Base-by-base conservation (phyloP, 2,113 vertebrate species). In the Balaeniceps rex region DNA sequence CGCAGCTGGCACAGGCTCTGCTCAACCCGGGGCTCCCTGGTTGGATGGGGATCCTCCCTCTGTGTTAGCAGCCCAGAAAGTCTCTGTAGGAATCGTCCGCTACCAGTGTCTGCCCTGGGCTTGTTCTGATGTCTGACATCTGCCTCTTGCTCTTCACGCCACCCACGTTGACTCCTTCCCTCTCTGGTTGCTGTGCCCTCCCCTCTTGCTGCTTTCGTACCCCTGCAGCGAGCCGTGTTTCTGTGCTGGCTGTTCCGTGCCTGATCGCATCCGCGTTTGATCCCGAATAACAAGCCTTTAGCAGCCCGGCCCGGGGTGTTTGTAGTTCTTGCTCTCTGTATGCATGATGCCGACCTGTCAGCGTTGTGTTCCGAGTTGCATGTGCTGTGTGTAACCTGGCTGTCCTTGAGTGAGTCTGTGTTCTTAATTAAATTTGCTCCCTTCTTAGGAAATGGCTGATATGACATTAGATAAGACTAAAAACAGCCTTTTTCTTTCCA, bases 401-500 rank as follows among this genome's bases (percentile, higher is more conserved):
- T 96, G 97, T 93, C 93, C 96, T 94, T 94, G 90, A 93, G 77
- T 15, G 51, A 80, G 86, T 42, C 94, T 93, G 89, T 78, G 76
- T 81, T 96, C 96, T 92, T 97, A 97, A 98, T 98, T 97, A 96
- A 97, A 96, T 96, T 90, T 71, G 54, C 79, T 95, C 87, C 75
- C 95, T 94, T 81, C 83, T 65, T 89, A 83, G 97, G 96, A 97
- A 97, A 94, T 80, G 89, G 92, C 96, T 96, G 97, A 97, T 98
- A 91, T 96, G 92, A 94, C 92, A 82, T 96, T 76, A 96, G 97
- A 97, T 98, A 97, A 94, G 75, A 69, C 79, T 34, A 42, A 90
- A 87, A 13, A 38, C 47, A 79, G 72, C 38, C 72, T 38, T 76
- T 86, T 69, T 95, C 81, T 83, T 94, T 94, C 87, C 94, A 95